Evolutionary conservation across 2,797 vertebrate genomes (phyloP), one percentile per base, ranked within the genome.

Genomic region (Lophius americanus): DNA sequence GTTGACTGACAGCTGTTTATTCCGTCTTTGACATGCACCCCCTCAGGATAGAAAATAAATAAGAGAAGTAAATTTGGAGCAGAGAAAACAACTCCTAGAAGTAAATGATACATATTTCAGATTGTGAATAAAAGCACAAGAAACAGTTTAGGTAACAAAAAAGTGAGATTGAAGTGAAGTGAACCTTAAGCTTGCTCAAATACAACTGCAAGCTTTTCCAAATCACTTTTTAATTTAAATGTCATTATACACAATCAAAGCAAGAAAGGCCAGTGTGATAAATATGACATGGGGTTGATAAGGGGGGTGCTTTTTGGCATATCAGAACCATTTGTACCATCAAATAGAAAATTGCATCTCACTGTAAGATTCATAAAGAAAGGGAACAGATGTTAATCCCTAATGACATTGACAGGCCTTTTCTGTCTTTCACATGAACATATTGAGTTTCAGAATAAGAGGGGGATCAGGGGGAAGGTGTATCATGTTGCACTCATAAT

Each of bases 401-500:
- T 88, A 91, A 91, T 91, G 90, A 91, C 90, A 90, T 90, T 92
- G 92, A 93, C 92, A 91, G 90, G 85, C 91, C 90, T 92, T 90
- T 89, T 85, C 90, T 86, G 90, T 92, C 90, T 91, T 91, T 90
- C 89, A 85, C 87, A 86, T 86, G 88, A 91, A 88, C 92, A 92
- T 92, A 93, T 93, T 94, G 92, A 92, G 94, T 96, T 95, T 95
- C 94, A 95, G 94, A 94, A 95, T 93, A 94, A 95, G 93, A 94
- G 93, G 93, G 84, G 95, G 94, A 94, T 95, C 94, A 92, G 92
- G 94, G 94, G 93, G 94, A 96, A 96, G 95, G 95, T 94, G 85
- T 95, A 97, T 98, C 95, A 87, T 94, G 95, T 97, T 98, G 96
- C 96, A 96, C 89, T 90, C 95, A 94, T 95, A 96, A 94, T 93